Evolutionary conservation across 2,113 vertebrate genomes (phyloP).

Genomic region (Apteryx mantelli): DNA sequence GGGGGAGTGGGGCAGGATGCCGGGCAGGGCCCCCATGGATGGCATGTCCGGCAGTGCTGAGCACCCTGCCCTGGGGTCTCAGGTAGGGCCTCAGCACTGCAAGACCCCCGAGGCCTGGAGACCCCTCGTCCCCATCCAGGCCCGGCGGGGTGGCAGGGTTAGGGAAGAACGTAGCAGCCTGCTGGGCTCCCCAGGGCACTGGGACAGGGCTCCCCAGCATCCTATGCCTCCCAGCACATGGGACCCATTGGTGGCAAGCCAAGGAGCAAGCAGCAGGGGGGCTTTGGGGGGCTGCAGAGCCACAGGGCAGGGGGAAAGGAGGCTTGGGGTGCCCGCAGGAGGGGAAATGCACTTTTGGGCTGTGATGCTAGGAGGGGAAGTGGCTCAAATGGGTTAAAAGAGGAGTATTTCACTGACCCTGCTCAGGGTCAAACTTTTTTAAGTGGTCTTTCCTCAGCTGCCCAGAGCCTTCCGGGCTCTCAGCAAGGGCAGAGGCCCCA

Average conservation of each 20-base stretch:
- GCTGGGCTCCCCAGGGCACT: too few relatives aligned
- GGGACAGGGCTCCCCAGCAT: too few relatives aligned
- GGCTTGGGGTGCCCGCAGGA: background rate
- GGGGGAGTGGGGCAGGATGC: background rate
- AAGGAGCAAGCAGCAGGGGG: too few relatives aligned
- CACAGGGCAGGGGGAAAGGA: background rate
- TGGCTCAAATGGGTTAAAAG: background rate
- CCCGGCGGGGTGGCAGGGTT: too few relatives aligned
- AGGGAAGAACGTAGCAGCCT: too few relatives aligned
- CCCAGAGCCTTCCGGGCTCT: background rate
- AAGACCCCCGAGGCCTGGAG: too few relatives aligned
- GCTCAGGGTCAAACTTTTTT: background rate
- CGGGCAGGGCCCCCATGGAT: background rate
- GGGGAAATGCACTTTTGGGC: background rate
- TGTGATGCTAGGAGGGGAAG: background rate
- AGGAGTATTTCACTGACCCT: background rate
- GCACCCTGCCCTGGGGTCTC: background rate
- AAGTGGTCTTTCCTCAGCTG: constrained; percentile 41
- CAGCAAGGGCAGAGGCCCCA: background rate
- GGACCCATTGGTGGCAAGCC: too few relatives aligned
- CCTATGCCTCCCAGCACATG: too few relatives aligned
- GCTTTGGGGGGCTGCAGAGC: too few relatives aligned
- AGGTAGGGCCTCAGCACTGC: too few relatives aligned
- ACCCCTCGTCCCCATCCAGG: background rate
- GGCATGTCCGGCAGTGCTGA: background rate